Evolutionary conservation across 2,797 vertebrate species (phyloP), one percentile per base, ranked within the genome.

Genomic region (Spheniscus humboldti): DNA sequence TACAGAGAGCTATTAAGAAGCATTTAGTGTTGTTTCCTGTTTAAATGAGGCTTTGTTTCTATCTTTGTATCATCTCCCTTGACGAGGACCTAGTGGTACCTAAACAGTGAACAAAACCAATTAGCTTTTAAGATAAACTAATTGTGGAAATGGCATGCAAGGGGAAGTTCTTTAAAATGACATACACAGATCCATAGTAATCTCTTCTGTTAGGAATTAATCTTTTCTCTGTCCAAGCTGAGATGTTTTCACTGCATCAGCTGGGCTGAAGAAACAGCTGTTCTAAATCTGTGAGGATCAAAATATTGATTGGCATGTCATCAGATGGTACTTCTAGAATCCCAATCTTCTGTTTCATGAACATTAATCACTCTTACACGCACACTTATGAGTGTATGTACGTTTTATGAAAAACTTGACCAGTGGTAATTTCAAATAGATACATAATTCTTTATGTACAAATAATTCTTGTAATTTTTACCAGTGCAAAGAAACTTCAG

Each of bases 251-350:
- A 67, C 62, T 63, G 28, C 91, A 71, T 94, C 80, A 94, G 35
- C 77, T 94, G 80, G 75, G 43, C 71, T 80, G 88, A 96, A 55
- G 69, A 88, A 97, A 90, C 88, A 96, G 92, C 94, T 97, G 80
- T 76, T 97, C 59, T 45, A 31, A 94, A 84, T 78, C 74, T 95
- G 81, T 76, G 60, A 93, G 66, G 87, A 86, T 95, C 76, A 86
- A 88, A 95, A 79, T 88, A 80, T 55, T 82, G 41, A 64, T 68
- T 84, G 82, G 41, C 45, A 28, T 88, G 84, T 91, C 35, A 31
- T 96, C 92, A 87, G 62, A 62, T 78, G 71, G 45, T 83, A 60
- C 55, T 88, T 90, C 43, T 37, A 80, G 88, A 84, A 92, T 93
- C 73, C 76, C 31, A 43, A 52, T 89, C 35, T 78, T 91, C 31